Evolutionary conservation across 2,888 invertebrate genomes (phyloP).

Genomic region (Ramazzottius varieornatus): DNA sequence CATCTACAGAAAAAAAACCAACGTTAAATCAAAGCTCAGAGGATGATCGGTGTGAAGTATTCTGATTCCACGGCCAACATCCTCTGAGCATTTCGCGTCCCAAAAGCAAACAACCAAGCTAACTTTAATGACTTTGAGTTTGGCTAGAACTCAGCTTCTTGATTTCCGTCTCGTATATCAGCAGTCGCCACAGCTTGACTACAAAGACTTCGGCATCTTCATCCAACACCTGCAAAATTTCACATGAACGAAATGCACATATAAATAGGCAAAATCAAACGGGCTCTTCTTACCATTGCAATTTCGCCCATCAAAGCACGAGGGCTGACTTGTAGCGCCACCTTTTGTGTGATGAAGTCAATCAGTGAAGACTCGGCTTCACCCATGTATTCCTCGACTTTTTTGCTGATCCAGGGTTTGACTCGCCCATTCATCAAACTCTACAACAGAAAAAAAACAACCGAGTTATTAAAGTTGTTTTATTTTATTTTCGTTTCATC

Average conservation of each 20-base stretch:
- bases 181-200: conserved; percentile 97
- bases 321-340: conserved; percentile 69
- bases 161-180: conserved; percentile 97
- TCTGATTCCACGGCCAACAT: no score
- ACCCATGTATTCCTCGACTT: conserved; percentile 95
- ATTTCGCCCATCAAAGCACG: conserved; percentile 89
- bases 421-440: conserved; percentile 79
- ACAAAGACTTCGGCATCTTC: conserved; percentile 99
- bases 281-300: conserved; percentile 49
- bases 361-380: conserved; percentile 92
- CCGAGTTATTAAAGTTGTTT: no score
- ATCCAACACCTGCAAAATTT: conserved; percentile 55
- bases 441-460: conserved; percentile 15
- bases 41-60: no score
- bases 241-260: not conserved
- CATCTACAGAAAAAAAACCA: no score
- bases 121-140: no score
- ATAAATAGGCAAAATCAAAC: not conserved
- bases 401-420: conserved; percentile 97
- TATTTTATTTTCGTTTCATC: no score
- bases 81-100: no score
- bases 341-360: conserved; percentile 98
- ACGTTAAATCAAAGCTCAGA: no score
- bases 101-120: no score
- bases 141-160: no score